These are phyloP conservation scores for Mystacornis crossleyi DNA, from an alignment of 2,113 vertebrate species.

Conservation along the genomic window DNA sequence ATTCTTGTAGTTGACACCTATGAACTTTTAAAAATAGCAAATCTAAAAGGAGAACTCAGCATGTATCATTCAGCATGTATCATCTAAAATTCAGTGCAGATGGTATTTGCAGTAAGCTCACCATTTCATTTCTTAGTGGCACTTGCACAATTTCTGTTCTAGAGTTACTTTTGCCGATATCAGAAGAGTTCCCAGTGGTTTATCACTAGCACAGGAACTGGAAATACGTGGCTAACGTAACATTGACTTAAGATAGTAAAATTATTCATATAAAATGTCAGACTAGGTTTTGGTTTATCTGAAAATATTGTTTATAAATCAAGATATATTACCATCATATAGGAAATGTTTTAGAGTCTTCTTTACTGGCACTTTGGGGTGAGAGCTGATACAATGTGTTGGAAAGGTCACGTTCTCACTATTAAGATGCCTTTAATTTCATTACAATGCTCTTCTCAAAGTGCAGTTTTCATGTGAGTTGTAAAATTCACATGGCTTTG, in stretches of 20 bases:
- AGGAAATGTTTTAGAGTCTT: not conserved
- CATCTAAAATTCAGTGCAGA: not conserved
- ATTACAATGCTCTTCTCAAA: not conserved
- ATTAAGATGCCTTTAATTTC: not conserved
- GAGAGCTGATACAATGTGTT: not conserved
- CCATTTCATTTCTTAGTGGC: not conserved
- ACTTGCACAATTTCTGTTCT: not conserved
- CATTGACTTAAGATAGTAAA: not conserved
- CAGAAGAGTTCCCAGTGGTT: not conserved
- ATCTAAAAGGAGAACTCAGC: not conserved
- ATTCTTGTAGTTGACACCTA: not conserved
- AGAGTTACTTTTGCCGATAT: not conserved
- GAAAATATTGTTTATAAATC: not conserved
- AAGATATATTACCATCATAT: not conserved
- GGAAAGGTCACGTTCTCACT: not conserved
- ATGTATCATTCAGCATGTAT: not conserved
- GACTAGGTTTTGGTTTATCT: not conserved
- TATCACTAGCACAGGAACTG: not conserved
- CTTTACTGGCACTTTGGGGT: not conserved
- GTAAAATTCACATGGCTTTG: not conserved
- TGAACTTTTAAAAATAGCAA: not conserved
- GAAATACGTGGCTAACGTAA: not conserved
- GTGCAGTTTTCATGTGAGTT: not conserved
- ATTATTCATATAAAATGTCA: not conserved
- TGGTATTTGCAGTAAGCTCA: not conserved